Percentiles rank a stretch among this genome's conserved stretches.
Evolutionary conservation across 2,888 invertebrate species (phyloP).

Genomic region (Amblyjoppa fuscipennis): DNA sequence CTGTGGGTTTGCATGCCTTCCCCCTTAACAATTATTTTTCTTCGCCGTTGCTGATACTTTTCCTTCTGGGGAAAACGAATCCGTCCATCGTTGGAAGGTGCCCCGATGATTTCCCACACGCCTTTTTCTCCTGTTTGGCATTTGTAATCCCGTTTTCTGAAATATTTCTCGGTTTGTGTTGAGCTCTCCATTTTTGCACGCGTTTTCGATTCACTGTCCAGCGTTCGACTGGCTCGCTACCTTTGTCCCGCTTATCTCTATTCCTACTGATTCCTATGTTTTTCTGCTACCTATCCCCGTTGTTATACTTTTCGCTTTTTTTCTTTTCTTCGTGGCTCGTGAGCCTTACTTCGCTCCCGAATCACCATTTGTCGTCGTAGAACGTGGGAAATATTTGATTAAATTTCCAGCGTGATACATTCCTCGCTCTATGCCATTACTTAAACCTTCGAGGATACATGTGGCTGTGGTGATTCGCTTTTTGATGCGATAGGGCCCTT

Average conservation of each 20-base stretch:
- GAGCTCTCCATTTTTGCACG: neutral
- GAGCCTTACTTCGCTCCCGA: too few relatives aligned
- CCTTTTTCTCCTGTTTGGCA: neutral
- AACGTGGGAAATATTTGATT: too few relatives aligned
- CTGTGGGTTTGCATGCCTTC: neutral
- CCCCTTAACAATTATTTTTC: neutral
- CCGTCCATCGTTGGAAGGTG: neutral
- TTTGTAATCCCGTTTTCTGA: neutral
- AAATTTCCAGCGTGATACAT: too few relatives aligned
- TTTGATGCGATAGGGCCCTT: slow-evolving; percentile 7
- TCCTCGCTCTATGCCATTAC: too few relatives aligned
- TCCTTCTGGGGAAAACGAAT: fast-evolving
- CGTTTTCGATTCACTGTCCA: neutral
- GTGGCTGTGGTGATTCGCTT: neutral
- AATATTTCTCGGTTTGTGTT: neutral
- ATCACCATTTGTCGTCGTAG: too few relatives aligned
- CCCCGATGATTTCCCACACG: neutral
- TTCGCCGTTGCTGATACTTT: neutral
- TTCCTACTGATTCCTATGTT: too few relatives aligned
- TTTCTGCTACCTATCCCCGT: too few relatives aligned
- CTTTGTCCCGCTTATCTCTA: too few relatives aligned
- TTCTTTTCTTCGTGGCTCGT: too few relatives aligned
- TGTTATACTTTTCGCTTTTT: too few relatives aligned
- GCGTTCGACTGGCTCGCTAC: too few relatives aligned
- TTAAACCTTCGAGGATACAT: too few relatives aligned